Evolutionary conservation across 2,888 invertebrate genomes (phyloP), one percentile per base, ranked within the genome.

Genomic region (Orthosia cruda): DNA sequence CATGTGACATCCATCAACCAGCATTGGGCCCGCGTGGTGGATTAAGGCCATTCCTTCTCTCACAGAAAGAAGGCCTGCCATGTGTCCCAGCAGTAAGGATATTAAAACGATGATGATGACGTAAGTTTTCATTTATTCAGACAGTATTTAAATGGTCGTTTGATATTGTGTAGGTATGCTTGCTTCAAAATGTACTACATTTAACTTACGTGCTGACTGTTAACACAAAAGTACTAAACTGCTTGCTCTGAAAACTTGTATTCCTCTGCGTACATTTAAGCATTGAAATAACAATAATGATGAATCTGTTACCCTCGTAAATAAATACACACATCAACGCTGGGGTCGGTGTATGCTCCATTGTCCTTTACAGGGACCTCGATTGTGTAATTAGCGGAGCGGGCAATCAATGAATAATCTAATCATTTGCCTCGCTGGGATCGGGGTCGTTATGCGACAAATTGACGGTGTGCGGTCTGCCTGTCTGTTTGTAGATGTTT

Each of bases 361-460:
- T 62, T 50, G 70, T 77, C 59, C 67, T 69, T 61, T 77, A 47
- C 15, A 69, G 70, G 40, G 59, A 54, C 47, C 70, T 32, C 73
- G 59, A 66, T 81, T 71, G 66, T 61, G 64, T 73, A 79, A 84
- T 84, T 79, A 71, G 74, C n/a, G 73, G 55, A 47, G 57, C n/a
- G 32, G 40, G 50, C 73, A 71, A 83, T 84, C 79, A 72, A 79
- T 79, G 73, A 69, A 84, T 81, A 69, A 84, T 84, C 63, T 72
- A 79, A 84, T 84, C 61, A 68, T 59, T 50, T 47, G 59, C 74
- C 50, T 54, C 23, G 50, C 40, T 73, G 50, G 62, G 65, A 61
- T 54, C 3, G 18, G 16, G 65, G 54, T 54, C 65, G 55, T 66
- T 80, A 66, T 45, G 65, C 57, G 61, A 77, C 78, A 77, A 54